These are phyloP conservation scores for Gavialis gangeticus DNA, from an alignment of 2,113 vertebrate species.

Conservation along the genomic window DNA sequence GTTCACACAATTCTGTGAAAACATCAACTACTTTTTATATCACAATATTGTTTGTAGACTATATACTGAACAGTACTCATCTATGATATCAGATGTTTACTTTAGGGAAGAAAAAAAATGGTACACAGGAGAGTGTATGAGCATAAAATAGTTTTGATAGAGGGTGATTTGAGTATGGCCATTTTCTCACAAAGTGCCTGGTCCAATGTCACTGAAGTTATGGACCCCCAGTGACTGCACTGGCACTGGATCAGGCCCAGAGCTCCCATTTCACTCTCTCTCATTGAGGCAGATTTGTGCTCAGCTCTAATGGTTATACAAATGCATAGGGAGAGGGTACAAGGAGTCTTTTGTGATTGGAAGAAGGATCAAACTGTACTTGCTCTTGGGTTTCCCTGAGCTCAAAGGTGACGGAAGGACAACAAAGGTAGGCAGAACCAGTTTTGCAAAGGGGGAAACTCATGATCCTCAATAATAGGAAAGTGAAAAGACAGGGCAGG, in stretches of 20 bases:
- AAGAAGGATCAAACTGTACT: not conserved
- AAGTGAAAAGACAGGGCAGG: not conserved
- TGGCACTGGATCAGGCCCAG: not conserved
- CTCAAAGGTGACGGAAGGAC: not conserved
- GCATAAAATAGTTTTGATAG: not conserved
- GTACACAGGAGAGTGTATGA: not conserved
- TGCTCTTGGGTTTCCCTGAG: not conserved
- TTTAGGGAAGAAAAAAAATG: not conserved
- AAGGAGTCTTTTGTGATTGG: not conserved
- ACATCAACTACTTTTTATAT: not conserved
- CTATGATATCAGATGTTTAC: not conserved
- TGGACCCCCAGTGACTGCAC: not conserved
- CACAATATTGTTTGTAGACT: not conserved
- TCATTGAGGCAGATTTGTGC: not conserved
- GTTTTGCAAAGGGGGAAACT: no score
- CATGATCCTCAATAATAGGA: not conserved
- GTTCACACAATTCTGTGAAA: constrained; percentile 19
- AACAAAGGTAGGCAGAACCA: not conserved
- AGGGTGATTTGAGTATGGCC: not conserved
- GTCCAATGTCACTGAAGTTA: not conserved
- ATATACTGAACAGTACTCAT: not conserved
- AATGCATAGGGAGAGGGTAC: not conserved
- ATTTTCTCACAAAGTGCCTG: not conserved
- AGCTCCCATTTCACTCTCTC: not conserved
- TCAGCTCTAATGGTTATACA: not conserved